phyloP scores from a whole-genome alignment of 2,113 vertebrate species.

The Anser brachyrhynchus region DNA sequence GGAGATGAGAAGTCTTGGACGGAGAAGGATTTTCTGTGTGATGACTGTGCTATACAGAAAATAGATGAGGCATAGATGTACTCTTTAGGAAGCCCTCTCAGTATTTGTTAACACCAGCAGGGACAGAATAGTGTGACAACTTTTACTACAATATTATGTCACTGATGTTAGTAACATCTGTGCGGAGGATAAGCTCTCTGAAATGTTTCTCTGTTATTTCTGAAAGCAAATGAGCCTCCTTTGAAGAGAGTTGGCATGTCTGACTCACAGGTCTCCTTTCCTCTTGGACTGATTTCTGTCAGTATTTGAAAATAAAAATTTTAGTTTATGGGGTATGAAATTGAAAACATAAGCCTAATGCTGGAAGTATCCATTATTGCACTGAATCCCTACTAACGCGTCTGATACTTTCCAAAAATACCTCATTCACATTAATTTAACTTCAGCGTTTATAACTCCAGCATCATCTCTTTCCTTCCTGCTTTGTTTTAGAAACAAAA shows the following conservation, averaged over 20 bases:
- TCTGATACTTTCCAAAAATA: conserved; percentile 15
- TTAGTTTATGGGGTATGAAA: conserved; percentile 53
- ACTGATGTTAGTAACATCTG: conserved; percentile 5
- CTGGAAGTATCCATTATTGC: conserved; percentile 31
- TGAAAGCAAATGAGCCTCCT: conserved; percentile 35
- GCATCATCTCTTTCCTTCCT: neutral
- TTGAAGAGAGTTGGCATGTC: conserved; percentile 9
- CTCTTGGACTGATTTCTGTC: conserved; percentile 10
- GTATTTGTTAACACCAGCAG: neutral
- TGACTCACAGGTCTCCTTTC: neutral
- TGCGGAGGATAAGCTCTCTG: conserved; percentile 14
- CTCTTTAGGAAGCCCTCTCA: neutral
- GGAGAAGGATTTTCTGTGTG: neutral
- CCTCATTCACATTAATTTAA: neutral
- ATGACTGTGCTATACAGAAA: neutral
- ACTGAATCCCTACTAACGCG: neutral
- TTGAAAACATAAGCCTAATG: conserved; percentile 53
- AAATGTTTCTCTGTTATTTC: conserved; percentile 40
- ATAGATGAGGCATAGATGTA: neutral
- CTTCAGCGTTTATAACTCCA: neutral
- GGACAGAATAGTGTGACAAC: neutral
- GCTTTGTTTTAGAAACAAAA: neutral
- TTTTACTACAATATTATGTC: neutral
- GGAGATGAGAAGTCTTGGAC: neutral
- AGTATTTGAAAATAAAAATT: conserved; percentile 49